Base-by-base conservation (phyloP, 1,140 invertebrate genomes). In the Mycetomoellerius zeteki region DNA sequence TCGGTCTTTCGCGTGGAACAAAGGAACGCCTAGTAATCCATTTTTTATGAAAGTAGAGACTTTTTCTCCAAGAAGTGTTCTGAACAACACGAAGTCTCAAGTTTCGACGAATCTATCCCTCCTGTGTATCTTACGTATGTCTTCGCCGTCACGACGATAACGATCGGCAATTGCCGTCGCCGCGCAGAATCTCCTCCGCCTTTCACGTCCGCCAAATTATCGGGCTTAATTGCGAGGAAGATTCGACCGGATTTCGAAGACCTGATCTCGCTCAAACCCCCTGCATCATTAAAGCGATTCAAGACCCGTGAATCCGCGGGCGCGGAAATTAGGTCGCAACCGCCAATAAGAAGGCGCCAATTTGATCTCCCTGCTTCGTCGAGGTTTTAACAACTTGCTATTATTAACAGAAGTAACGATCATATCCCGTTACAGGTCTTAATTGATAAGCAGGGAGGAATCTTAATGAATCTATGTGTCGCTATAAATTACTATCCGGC, bases 201-300 rank as follows among this genome's bases (percentile, higher is more conserved):
- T 73, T 75, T 84, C 80, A 58, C 50, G 80, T 58, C 56, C 37
- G 69, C 71, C 69, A 27, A 84, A 84, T 84, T 75, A 75, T 75
- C 69, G 54, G 33, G 80, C 80, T 75, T 84, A 84, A 84, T 84
- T 84, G 80, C 69, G 27, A 84, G 54, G 37, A 84, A 84, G 54
- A 84, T 62, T 84, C 24, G 24, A 54, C 54, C 24, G 54, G 52
- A 60, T 82, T 82, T 82, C 37, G 67, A 56, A 43, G 54, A 56
- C 33, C 33, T 43, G 80, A 82, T 60, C 80, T 58, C 19, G 67
- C 27, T 33, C 27, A 19, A 80, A 37, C 37, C 37, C 69, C n/a
- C 80, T 60, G 80, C 69, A 62, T 84, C 67, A 64, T 85, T 85
- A 54, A 85, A 56, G 50, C 82, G 73, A 77, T 58, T 78, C 72